These are phyloP conservation scores for Papilio aristodemus DNA, from an alignment of 1,140 invertebrate genomes.

Conservation along the genomic window DNA sequence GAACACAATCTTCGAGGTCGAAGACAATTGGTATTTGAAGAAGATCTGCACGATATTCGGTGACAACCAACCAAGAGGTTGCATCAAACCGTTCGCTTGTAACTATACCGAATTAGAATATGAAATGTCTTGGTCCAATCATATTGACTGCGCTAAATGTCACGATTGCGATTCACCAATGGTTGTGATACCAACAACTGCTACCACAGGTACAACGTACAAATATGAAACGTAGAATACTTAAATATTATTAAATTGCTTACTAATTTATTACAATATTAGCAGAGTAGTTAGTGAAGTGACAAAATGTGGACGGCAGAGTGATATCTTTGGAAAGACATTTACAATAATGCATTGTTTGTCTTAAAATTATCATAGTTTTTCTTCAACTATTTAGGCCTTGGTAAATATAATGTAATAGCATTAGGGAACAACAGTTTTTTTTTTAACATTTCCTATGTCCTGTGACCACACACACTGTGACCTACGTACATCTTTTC, in stretches of 20 bases:
- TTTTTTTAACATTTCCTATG: not conserved
- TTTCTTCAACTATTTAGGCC: no score
- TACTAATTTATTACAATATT: no score
- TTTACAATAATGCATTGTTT: no score
- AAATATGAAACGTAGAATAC: not conserved
- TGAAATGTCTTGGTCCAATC: slow-evolving; percentile 19
- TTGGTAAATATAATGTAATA: no score
- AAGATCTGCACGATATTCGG: slow-evolving; percentile 55
- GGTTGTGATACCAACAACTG: not conserved
- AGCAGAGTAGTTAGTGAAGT: no score
- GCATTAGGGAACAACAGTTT: no score
- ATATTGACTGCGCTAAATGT: slow-evolving; percentile 26
- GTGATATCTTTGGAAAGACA: no score
- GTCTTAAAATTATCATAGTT: no score
- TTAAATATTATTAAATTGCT: not conserved
- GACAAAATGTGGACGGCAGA: no score
- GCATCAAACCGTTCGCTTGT: slow-evolving; percentile 48
- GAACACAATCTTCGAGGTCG: slow-evolving; percentile 50
- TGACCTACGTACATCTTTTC: no score
- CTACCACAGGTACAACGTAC: not conserved
- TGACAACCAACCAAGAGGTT: slow-evolving; percentile 49
- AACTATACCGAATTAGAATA: slow-evolving; percentile 40
- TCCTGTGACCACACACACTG: no score
- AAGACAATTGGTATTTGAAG: slow-evolving; percentile 54
- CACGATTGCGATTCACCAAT: not conserved